These are phyloP conservation scores for Streptopelia turtur DNA, from an alignment of 2,797 vertebrate genomes.

Conservation along the genomic window DNA sequence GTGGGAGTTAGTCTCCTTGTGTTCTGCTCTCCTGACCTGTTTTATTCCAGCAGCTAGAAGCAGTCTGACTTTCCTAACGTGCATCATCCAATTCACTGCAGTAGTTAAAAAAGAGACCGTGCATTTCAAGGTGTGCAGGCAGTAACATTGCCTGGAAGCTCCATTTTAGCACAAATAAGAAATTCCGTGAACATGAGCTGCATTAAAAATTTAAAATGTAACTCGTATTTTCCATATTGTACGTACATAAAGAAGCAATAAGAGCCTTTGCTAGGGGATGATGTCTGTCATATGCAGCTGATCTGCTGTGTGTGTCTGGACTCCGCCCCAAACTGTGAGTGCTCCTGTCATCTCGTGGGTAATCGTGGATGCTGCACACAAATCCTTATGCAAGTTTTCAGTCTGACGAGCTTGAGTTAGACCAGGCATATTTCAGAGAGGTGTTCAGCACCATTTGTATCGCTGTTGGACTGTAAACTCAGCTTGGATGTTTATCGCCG, in stretches of 20 bases:
- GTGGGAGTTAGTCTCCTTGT: neutral
- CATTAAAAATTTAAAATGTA: conserved; percentile 38
- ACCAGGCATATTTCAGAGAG: neutral
- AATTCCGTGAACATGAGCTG: neutral
- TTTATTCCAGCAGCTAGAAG: neutral
- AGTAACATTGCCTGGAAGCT: neutral
- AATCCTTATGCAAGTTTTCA: neutral
- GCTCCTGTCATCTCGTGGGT: neutral
- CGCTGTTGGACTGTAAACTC: conserved; percentile 40
- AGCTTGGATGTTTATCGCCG: neutral
- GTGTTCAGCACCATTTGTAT: conserved; percentile 56
- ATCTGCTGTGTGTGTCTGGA: neutral
- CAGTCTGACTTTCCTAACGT: neutral
- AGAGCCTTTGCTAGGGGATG: neutral
- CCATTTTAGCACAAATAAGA: conserved; percentile 37
- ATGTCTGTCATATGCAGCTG: neutral
- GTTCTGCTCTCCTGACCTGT: conserved; percentile 16
- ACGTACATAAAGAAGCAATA: neutral
- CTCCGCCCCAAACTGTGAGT: neutral
- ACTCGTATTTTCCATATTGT: conserved; percentile 16
- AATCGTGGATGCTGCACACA: conserved; percentile 21
- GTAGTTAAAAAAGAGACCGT: neutral
- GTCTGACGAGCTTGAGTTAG: neutral
- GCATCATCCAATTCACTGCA: neutral
- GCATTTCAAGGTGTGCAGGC: neutral